These are phyloP conservation scores for Ferrisia virgata DNA, from an alignment of 2,888 invertebrate species.

Conservation along the genomic window DNA sequence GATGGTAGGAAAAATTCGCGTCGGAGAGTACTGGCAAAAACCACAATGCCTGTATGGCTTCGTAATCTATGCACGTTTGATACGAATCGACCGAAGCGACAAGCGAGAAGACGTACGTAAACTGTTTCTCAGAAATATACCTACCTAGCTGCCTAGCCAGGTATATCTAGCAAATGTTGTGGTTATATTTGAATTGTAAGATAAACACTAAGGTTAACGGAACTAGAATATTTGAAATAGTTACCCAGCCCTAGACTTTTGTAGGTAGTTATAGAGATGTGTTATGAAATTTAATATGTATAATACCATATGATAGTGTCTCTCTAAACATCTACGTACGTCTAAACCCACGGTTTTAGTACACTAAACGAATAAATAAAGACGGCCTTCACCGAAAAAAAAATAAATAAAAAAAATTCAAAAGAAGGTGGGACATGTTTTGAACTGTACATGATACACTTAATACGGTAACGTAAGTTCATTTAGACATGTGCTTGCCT, in stretches of 20 bases:
- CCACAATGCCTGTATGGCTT: not conserved
- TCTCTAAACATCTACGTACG: too few species aligned
- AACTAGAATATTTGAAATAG: constrained; percentile 4
- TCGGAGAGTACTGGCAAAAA: not conserved
- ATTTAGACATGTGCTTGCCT: too few species aligned
- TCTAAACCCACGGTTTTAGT: not conserved
- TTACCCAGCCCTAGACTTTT: not conserved
- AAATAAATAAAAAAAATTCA: too few species aligned
- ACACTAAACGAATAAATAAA: not conserved
- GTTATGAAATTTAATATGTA: not conserved
- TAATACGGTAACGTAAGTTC: not conserved
- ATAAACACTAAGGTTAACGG: constrained; percentile 8
- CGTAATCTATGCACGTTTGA: not conserved
- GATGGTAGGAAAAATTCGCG: not conserved
- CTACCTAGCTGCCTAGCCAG: not conserved
- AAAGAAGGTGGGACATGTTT: not conserved
- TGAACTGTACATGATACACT: not conserved
- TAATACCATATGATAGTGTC: not conserved
- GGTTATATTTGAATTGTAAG: not conserved
- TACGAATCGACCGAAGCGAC: not conserved
- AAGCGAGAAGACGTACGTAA: not conserved
- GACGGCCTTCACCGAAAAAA: not conserved
- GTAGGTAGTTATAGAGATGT: not conserved
- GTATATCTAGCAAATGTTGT: too few species aligned
- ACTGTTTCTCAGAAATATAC: not conserved